Percentiles rank a stretch among this genome's conserved stretches.
phyloP scores from a whole-genome alignment of 2,113 vertebrate species.

The Zosterops borbonicus region DNA sequence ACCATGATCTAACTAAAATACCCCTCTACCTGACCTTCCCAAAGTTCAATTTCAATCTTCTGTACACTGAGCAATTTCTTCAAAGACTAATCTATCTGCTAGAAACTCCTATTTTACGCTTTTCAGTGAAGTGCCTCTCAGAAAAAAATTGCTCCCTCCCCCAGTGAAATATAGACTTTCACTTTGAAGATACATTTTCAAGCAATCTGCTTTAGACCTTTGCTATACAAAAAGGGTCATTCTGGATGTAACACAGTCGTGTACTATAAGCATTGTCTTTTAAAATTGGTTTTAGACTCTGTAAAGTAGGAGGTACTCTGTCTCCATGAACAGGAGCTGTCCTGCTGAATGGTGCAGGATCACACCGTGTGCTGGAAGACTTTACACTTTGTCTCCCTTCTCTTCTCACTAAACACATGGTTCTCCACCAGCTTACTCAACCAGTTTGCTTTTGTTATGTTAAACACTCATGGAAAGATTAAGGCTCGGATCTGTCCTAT shows the following conservation, averaged over 20 bases:
- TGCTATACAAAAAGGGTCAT: neutral
- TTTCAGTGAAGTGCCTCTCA: neutral
- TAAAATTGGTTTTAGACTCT: neutral
- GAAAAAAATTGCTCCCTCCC: neutral
- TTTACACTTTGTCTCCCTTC: neutral
- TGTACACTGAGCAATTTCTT: neutral
- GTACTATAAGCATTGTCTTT: neutral
- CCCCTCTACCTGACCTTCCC: neutral
- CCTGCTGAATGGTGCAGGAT: neutral
- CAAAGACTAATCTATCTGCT: neutral
- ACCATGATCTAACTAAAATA: neutral
- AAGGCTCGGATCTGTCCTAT: neutral
- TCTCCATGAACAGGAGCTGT: neutral
- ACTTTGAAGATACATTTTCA: slow-evolving; percentile 12
- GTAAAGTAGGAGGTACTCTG: neutral
- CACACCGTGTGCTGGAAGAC: neutral
- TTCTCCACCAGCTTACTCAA: neutral
- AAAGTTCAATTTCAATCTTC: neutral
- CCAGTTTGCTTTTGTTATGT: slow-evolving; percentile 41
- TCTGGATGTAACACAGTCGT: neutral
- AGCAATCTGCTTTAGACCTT: neutral
- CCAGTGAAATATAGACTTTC: neutral
- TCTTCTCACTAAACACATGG: neutral
- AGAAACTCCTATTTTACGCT: neutral
- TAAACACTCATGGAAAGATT: neutral